These are phyloP conservation scores for Gallinago stenura DNA, from an alignment of 2,797 vertebrate species.

Conservation along the genomic window DNA sequence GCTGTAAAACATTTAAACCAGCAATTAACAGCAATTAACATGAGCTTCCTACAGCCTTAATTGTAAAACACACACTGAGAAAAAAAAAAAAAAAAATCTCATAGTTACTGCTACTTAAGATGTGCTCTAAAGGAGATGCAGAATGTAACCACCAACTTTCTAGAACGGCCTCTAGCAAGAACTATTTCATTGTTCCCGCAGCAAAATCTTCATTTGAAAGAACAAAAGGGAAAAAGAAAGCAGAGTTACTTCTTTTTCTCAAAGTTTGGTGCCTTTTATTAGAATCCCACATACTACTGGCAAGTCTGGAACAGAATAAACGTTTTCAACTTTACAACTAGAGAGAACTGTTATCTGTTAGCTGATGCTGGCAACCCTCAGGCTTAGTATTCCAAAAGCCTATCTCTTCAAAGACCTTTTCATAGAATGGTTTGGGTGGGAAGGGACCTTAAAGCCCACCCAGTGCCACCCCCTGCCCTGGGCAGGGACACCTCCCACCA, in stretches of 20 bases:
- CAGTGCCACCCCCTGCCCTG: accelerated
- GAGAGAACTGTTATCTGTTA: not conserved
- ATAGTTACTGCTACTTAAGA: not conserved
- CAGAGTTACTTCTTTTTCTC: not conserved
- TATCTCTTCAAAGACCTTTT: not conserved
- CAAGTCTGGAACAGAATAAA: not conserved
- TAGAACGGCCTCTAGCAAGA: not conserved
- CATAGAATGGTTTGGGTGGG: accelerated
- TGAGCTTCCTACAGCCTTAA: not conserved
- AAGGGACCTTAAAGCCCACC: accelerated
- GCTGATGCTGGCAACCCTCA: not conserved
- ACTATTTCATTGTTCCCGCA: not conserved
- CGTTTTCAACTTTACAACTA: not conserved
- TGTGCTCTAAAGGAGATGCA: not conserved
- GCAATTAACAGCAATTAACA: not conserved
- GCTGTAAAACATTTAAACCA: slow-evolving; percentile 79
- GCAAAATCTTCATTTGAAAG: not conserved
- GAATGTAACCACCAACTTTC: not conserved
- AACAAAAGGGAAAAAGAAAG: not conserved
- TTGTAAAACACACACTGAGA: not conserved
- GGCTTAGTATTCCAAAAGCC: not conserved
- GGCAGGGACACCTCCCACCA: accelerated
- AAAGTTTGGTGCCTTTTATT: not conserved
- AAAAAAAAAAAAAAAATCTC: not conserved
- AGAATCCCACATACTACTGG: not conserved